Evolutionary conservation across 2,888 invertebrate genomes (phyloP).

Genomic region (Tipula vernalis): DNA sequence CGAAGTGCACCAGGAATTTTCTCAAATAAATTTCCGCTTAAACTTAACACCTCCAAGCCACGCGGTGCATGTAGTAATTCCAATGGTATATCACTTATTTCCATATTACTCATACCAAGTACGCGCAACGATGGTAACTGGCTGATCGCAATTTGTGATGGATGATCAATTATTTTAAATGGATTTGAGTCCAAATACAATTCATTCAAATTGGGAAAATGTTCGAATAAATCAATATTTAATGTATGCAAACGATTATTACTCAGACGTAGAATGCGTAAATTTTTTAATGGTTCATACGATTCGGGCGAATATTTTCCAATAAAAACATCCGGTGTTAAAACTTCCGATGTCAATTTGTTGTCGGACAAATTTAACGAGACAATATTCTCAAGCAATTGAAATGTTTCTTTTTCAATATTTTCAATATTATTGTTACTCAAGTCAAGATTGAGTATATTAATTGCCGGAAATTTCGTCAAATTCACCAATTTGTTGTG

Average conservation of each 20-base stretch:
- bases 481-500: conserved; percentile 25
- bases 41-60: conserved; percentile 48
- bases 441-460: conserved; percentile 43
- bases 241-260: conserved; percentile 58
- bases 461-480: conserved; percentile 26
- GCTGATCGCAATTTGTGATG: conserved; percentile 50
- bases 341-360: conserved; percentile 42
- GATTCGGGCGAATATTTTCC: conserved; percentile 30
- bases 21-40: conserved; percentile 51
- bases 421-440: conserved; percentile 47
- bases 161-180: conserved; percentile 49
- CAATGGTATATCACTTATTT: conserved; percentile 46
- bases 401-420: conserved; percentile 51
- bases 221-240: conserved; percentile 62
- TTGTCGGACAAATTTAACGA: conserved; percentile 59
- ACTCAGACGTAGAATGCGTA: conserved; percentile 40
- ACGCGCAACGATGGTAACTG: conserved; percentile 41
- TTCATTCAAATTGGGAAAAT: conserved; percentile 50
- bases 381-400: conserved; percentile 45
- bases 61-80: conserved; percentile 54
- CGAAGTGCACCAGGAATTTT: conserved; percentile 47
- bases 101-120: conserved; percentile 56
- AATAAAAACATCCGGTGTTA: conserved; percentile 54
- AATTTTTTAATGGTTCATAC: conserved; percentile 24
- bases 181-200: conserved; percentile 65